Evolutionary conservation across 2,113 vertebrate species (phyloP).

Genomic region (Calcarius ornatus): DNA sequence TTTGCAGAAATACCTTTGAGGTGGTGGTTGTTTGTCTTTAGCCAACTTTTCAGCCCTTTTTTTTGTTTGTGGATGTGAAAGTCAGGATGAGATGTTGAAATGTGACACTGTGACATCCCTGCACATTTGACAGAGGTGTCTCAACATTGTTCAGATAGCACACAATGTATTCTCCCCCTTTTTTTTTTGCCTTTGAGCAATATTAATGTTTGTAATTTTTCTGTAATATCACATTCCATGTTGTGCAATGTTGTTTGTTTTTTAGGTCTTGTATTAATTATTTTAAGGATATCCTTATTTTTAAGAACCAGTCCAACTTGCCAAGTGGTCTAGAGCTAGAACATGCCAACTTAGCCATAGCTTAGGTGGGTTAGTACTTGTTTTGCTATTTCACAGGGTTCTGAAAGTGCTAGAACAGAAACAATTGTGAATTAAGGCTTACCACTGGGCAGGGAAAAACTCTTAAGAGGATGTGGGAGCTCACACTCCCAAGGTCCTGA

Average conservation of each 20-base stretch:
- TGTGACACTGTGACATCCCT: not conserved
- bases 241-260: not conserved
- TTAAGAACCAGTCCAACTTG: not conserved
- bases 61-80: not conserved
- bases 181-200: not conserved
- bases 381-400: not conserved
- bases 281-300: not conserved
- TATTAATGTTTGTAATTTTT: not conserved
- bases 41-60: not conserved
- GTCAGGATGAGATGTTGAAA: not conserved
- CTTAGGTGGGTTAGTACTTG: not conserved
- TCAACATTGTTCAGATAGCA: not conserved
- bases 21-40: not conserved
- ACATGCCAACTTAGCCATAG: not conserved
- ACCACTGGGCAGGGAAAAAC: not conserved
- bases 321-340: not conserved
- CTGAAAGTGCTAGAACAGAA: not conserved
- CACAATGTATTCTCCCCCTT: accelerated
- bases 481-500: no score
- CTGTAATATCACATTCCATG: not conserved
- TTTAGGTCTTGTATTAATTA: not conserved
- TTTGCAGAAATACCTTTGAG: not conserved
- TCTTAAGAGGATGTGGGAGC: no score
- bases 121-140: not conserved
- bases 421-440: not conserved